Evolutionary conservation across 2,797 vertebrate genomes (phyloP).

Genomic region (Chelmon rostratus): DNA sequence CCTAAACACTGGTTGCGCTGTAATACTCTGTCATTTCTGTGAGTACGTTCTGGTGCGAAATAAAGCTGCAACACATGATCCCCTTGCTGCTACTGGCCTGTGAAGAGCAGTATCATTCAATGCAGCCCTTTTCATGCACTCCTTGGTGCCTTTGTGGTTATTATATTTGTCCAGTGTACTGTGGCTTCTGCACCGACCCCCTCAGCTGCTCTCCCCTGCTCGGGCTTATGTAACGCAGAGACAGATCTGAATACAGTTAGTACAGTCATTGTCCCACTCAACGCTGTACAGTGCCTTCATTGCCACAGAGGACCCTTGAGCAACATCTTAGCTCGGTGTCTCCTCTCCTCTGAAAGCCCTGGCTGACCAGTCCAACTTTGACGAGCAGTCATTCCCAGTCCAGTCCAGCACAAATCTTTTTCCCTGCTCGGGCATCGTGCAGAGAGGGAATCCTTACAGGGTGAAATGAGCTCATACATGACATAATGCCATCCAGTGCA

Average conservation of each 20-base stretch:
- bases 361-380: constrained; percentile 55
- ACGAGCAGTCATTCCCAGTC: constrained; percentile 64
- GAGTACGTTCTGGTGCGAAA: constrained; percentile 59
- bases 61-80: constrained; percentile 69
- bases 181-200: constrained; percentile 81
- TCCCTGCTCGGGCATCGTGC: constrained; percentile 24
- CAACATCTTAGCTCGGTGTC: constrained; percentile 77
- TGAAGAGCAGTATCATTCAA: constrained; percentile 79
- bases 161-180: constrained; percentile 89
- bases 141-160: constrained; percentile 78
- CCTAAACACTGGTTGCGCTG: constrained; percentile 33
- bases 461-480: constrained; percentile 53
- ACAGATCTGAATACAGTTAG: constrained; percentile 84
- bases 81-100: constrained; percentile 70
- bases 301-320: constrained; percentile 77
- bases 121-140: constrained; percentile 78
- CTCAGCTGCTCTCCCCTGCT: constrained; percentile 73
- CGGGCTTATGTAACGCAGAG: constrained; percentile 80
- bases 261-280: constrained; percentile 83
- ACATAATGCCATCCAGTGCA: constrained; percentile 36
- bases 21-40: constrained; percentile 33
- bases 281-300: constrained; percentile 78
- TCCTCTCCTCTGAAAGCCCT: constrained; percentile 66
- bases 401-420: constrained; percentile 50
- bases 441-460: constrained; percentile 56